Evolutionary conservation across 2,888 invertebrate species (phyloP).

Genomic region (Aethes cnicana): DNA sequence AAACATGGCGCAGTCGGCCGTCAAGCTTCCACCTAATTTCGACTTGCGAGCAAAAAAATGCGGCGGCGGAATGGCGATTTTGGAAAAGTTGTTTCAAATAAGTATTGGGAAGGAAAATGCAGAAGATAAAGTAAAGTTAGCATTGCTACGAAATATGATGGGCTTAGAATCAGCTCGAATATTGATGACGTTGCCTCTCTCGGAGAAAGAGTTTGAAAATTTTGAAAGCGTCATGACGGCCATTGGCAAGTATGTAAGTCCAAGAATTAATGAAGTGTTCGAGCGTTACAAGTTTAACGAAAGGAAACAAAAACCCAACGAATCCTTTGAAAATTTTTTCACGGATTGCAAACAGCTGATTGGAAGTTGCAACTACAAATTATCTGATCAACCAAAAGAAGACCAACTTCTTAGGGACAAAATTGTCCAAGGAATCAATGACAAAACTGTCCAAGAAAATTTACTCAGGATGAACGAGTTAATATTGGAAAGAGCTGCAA

Average conservation of each 20-base stretch:
- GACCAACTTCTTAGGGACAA: conserved; percentile 9
- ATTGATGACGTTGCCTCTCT: too few relatives aligned
- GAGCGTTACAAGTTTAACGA: conserved; percentile 5
- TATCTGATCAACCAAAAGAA: not conserved
- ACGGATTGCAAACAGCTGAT: not conserved
- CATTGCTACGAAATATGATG: too few relatives aligned
- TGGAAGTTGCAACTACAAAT: not conserved
- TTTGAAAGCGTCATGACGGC: not conserved
- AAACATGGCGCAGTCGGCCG: not conserved
- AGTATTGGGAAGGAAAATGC: too few relatives aligned
- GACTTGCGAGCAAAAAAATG: not conserved
- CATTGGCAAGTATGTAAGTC: not conserved
- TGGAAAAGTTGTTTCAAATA: too few relatives aligned
- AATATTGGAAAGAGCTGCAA: conserved; percentile 2
- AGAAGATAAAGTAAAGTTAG: too few relatives aligned
- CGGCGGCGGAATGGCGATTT: too few relatives aligned
- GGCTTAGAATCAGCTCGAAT: too few relatives aligned
- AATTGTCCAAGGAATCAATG: conserved; percentile 8
- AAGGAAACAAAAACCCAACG: not conserved
- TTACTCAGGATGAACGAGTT: conserved; percentile 3
- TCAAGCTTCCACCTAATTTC: conserved; percentile 1
- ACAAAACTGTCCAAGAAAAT: conserved; percentile 3
- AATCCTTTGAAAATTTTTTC: conserved; percentile 6
- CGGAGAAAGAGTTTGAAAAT: too few relatives aligned
- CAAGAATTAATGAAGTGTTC: not conserved